A percentile compares a stretch with the other conserved stretches of the same genome.
Conservation (phyloP, 2,797 vertebrate genomes). For the Taeniopygia guttata region DNA sequence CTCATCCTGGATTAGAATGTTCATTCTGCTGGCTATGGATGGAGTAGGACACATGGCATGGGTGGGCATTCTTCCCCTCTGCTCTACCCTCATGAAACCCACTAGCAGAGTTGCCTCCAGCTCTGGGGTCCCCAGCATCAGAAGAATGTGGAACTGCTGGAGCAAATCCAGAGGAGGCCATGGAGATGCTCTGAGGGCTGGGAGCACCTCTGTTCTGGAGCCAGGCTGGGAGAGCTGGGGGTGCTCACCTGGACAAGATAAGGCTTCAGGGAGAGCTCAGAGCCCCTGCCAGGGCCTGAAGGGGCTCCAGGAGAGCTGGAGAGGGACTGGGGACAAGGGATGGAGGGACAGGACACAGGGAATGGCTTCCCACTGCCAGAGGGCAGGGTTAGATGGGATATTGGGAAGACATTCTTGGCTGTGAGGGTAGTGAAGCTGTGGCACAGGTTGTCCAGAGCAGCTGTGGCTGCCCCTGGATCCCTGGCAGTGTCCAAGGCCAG, state of each 20-base stretch:
- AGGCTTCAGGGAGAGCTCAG: accelerated
- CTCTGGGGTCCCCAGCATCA: neutral
- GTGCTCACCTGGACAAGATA: neutral
- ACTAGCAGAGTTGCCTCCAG: neutral
- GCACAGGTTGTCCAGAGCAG: accelerated
- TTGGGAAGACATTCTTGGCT: accelerated
- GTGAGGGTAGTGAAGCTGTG: accelerated
- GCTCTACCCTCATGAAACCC: neutral
- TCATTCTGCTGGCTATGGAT: neutral
- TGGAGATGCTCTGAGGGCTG: accelerated
- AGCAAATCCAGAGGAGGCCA: accelerated
- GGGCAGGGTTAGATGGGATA: accelerated
- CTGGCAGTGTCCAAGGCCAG: accelerated
- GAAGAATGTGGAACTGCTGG: neutral
- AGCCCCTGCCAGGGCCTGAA: accelerated
- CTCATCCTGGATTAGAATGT: neutral
- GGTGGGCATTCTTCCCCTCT: neutral
- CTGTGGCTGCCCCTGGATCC: neutral
- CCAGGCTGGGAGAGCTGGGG: neutral
- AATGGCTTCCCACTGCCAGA: neutral
- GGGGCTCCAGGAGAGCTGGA: neutral
- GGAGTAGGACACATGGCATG: neutral
- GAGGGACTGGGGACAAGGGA: too few species aligned
- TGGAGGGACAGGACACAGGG: neutral
- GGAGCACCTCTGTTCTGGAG: neutral